phyloP scores from a whole-genome alignment of 2,797 vertebrate species.

The Gymnothorax javanicus region DNA sequence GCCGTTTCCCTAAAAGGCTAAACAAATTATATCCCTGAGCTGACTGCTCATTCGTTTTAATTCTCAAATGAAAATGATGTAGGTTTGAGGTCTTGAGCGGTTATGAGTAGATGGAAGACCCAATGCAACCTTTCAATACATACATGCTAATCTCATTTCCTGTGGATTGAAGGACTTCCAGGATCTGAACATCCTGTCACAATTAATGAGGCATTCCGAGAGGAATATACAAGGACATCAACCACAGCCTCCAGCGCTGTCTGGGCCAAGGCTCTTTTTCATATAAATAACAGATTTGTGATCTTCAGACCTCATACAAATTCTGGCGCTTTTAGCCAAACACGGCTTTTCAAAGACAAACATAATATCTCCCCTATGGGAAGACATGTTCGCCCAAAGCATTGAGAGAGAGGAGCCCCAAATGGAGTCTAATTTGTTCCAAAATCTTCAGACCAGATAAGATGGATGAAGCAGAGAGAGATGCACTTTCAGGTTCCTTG shows the following conservation, averaged over 20 bases:
- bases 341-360: slow-evolving; percentile 30
- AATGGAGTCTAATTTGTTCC: slow-evolving; percentile 21
- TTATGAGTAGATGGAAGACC: background rate
- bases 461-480: slow-evolving; percentile 30
- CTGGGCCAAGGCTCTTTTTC: slow-evolving; percentile 12
- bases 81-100: slow-evolving; percentile 35
- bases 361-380: slow-evolving; percentile 36
- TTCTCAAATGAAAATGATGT: slow-evolving; percentile 27
- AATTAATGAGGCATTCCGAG: background rate
- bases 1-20: background rate
- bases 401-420: slow-evolving; percentile 33
- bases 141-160: slow-evolving; percentile 17
- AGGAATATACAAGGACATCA: background rate
- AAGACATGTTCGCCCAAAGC: slow-evolving; percentile 39
- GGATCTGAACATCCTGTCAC: background rate
- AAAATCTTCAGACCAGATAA: slow-evolving; percentile 33
- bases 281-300: slow-evolving; percentile 33
- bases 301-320: slow-evolving; percentile 37
- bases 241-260: background rate
- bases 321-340: slow-evolving; percentile 43
- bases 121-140: background rate
- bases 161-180: background rate
- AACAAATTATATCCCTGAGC: background rate
- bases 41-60: background rate
- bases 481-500: background rate